phyloP scores from a whole-genome alignment of 2,113 vertebrate species.

The Oryzias woworae region DNA sequence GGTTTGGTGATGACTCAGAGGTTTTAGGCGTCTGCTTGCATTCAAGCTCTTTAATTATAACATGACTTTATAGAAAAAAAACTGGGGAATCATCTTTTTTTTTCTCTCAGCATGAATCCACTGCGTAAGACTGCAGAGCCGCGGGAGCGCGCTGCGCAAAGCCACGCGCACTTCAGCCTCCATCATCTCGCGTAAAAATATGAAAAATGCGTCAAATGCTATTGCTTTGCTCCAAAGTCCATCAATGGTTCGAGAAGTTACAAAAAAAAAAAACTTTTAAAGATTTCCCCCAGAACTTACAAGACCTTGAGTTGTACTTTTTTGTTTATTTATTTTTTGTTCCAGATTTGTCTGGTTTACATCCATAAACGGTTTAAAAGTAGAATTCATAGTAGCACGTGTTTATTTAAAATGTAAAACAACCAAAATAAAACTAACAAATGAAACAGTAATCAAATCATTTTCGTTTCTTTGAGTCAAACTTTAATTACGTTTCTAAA shows the following conservation, averaged over 20 bases:
- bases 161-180: slow-evolving; percentile 19
- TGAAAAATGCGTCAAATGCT: slow-evolving; percentile 6
- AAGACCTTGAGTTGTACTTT: no score
- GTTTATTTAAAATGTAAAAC: neutral
- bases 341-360: no score
- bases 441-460: neutral
- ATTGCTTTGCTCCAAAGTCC: neutral
- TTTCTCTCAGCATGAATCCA: neutral
- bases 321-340: no score
- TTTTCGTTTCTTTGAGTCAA: slow-evolving; percentile 7
- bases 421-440: no score
- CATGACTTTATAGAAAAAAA: slow-evolving; percentile 9
- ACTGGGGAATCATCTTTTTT: neutral
- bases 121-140: slow-evolving; percentile 20
- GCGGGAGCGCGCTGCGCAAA: slow-evolving; percentile 54
- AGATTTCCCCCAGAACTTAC: no score
- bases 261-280: neutral
- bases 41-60: slow-evolving; percentile 30
- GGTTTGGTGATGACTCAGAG: slow-evolving; percentile 58
- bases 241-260: neutral
- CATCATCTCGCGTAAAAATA: slow-evolving; percentile 26
- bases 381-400: no score
- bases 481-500: slow-evolving; percentile 4
- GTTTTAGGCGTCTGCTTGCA: slow-evolving; percentile 35
- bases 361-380: no score